phyloP scores from a whole-genome alignment of 2,888 invertebrate species.

The Campoletis raptor region DNA sequence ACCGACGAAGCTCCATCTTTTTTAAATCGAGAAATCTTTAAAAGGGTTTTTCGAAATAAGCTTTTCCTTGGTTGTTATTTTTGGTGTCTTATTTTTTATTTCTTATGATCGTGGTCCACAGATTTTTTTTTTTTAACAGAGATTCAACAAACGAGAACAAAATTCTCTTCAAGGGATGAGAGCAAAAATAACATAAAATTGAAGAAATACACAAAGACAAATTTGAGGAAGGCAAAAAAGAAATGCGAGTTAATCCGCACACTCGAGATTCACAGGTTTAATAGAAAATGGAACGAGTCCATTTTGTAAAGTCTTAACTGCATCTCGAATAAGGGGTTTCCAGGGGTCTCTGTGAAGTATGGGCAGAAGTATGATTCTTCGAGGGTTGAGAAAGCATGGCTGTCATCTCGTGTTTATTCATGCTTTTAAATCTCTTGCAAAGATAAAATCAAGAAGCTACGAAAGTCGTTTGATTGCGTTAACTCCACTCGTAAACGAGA shows the following conservation, averaged over 20 bases:
- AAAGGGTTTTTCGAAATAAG: background rate
- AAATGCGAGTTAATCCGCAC: background rate
- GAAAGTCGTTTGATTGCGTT: background rate
- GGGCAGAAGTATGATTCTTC: background rate
- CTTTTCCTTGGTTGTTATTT: background rate
- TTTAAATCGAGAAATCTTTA: background rate
- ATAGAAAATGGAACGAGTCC: constrained; percentile 2
- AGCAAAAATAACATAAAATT: background rate
- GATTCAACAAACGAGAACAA: background rate
- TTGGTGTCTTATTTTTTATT: background rate
- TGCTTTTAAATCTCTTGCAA: constrained; percentile 9
- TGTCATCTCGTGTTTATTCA: constrained; percentile 13
- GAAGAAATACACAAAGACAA: constrained; percentile 2
- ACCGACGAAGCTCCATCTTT: background rate
- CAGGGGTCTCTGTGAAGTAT: background rate
- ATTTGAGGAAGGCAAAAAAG: background rate
- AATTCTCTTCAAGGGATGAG: background rate
- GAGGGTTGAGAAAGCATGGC: background rate
- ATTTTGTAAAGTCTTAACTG: constrained; percentile 8
- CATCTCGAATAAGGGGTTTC: constrained; percentile 10
- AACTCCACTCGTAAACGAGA: background rate
- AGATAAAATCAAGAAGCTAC: background rate
- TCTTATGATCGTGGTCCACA: too few relatives aligned
- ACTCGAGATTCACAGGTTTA: background rate
- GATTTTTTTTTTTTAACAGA: background rate